These are phyloP conservation scores for Lasioglossum calceatum DNA, from an alignment of 2,888 invertebrate species.

Conservation along the genomic window DNA sequence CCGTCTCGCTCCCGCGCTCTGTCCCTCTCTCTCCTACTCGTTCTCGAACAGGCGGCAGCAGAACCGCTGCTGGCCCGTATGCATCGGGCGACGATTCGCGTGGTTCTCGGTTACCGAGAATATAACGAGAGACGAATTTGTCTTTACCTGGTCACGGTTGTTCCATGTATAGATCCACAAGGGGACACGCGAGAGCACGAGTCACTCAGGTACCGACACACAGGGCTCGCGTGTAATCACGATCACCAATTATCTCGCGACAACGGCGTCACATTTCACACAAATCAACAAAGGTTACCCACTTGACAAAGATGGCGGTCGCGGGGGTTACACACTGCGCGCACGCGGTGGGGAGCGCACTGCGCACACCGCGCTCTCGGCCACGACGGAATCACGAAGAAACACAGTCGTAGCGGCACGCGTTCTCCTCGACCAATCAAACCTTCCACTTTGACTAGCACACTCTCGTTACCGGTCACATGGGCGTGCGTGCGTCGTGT, in stretches of 20 bases:
- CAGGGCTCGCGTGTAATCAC: constrained; percentile 74
- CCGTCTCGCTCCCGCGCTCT: neutral
- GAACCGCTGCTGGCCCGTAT: constrained; percentile 57
- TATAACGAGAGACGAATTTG: constrained; percentile 37
- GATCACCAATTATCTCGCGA: constrained; percentile 77
- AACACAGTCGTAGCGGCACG: constrained; percentile 62
- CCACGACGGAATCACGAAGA: constrained; percentile 70
- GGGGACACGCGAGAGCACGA: constrained; percentile 47
- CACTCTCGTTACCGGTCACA: constrained; percentile 62
- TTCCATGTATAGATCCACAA: constrained; percentile 64
- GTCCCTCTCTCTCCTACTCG: constrained; percentile 32
- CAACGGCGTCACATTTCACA: constrained; percentile 84
- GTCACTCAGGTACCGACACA: constrained; percentile 63
- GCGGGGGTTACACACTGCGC: constrained; percentile 75
- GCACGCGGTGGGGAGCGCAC: constrained; percentile 76
- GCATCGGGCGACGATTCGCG: constrained; percentile 68
- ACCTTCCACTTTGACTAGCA: constrained; percentile 48
- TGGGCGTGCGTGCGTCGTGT: constrained; percentile 65
- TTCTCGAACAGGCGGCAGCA: constrained; percentile 52
- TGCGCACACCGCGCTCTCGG: constrained; percentile 76
- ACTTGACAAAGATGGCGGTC: constrained; percentile 84
- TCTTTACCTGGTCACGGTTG: constrained; percentile 64
- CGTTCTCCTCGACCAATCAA: constrained; percentile 68
- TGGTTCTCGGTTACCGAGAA: constrained; percentile 55
- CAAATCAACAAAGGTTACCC: constrained; percentile 85